phyloP scores from a whole-genome alignment of 2,113 vertebrate genomes.

The Onychostoma macrolepis region DNA sequence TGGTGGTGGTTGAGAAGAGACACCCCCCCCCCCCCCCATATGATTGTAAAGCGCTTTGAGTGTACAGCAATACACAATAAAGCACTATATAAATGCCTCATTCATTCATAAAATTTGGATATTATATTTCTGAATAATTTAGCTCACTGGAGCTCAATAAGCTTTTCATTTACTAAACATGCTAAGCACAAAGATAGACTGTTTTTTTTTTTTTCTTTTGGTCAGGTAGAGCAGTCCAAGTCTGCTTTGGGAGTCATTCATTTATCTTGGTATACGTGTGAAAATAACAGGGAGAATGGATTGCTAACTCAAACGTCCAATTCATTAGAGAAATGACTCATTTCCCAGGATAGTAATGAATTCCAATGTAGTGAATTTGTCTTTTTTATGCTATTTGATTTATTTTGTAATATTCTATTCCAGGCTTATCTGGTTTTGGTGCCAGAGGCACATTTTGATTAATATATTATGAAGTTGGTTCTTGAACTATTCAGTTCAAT shows the following conservation, averaged over 20 bases:
- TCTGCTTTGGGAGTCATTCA: not conserved
- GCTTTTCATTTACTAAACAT: not conserved
- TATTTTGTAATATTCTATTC: not conserved
- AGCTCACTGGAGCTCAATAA: not conserved
- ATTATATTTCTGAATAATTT: too few species aligned
- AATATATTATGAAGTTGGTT: not conserved
- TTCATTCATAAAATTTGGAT: too few species aligned
- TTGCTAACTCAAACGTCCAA: not conserved
- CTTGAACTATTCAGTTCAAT: too few species aligned
- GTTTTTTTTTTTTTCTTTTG: not conserved
- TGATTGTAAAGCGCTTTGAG: too few species aligned
- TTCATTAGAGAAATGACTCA: not conserved
- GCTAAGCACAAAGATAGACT: not conserved
- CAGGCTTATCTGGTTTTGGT: not conserved
- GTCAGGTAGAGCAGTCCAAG: not conserved
- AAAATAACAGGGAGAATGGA: not conserved
- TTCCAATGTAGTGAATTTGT: not conserved
- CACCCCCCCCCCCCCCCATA: too few species aligned
- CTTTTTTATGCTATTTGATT: not conserved
- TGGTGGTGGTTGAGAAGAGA: too few species aligned
- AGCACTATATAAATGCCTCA: too few species aligned
- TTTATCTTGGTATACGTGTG: not conserved
- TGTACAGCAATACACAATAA: too few species aligned
- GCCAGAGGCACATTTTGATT: not conserved
- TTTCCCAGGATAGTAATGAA: not conserved